These are phyloP conservation scores for Antheraea pernyi DNA, from an alignment of 1,140 invertebrate species.

Conservation along the genomic window DNA sequence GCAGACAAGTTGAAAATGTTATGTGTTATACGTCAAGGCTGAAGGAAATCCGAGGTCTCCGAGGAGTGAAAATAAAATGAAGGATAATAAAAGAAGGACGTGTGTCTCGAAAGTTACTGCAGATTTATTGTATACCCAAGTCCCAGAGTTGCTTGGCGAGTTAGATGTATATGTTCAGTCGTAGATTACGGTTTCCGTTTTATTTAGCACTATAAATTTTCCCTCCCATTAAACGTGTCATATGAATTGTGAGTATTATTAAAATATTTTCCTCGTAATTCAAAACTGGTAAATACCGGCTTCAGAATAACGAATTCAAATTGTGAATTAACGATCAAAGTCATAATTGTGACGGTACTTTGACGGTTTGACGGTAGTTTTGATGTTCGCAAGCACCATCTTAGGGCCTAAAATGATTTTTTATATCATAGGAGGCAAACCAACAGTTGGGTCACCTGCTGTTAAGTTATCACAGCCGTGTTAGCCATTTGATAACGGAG, in stretches of 20 bases:
- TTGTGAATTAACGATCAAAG: no score
- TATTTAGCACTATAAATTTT: neutral
- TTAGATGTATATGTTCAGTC: slow-evolving; percentile 24
- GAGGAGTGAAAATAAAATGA: slow-evolving; percentile 45
- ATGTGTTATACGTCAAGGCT: slow-evolving; percentile 12
- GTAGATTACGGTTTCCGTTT: slow-evolving; percentile 9
- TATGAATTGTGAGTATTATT: neutral
- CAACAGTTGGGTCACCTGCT: no score
- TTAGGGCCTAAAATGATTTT: no score
- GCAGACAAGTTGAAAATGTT: slow-evolving; percentile 10
- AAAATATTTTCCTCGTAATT: neutral
- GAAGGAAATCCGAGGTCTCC: slow-evolving; percentile 13
- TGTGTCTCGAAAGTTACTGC: slow-evolving; percentile 34
- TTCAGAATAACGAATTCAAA: no score
- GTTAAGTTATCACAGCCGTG: no score
- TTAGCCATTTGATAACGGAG: no score
- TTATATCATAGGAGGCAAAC: no score
- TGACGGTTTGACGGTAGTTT: no score
- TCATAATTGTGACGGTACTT: no score
- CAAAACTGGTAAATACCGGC: neutral
- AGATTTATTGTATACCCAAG: slow-evolving; percentile 33
- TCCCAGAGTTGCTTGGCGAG: slow-evolving; percentile 14
- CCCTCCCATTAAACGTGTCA: neutral
- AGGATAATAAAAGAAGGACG: slow-evolving; percentile 42
- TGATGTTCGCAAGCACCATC: no score